Percentiles rank a stretch among this genome's conserved stretches.
Evolutionary conservation across 2,113 vertebrate genomes (phyloP).

Genomic region (Galbula dea): DNA sequence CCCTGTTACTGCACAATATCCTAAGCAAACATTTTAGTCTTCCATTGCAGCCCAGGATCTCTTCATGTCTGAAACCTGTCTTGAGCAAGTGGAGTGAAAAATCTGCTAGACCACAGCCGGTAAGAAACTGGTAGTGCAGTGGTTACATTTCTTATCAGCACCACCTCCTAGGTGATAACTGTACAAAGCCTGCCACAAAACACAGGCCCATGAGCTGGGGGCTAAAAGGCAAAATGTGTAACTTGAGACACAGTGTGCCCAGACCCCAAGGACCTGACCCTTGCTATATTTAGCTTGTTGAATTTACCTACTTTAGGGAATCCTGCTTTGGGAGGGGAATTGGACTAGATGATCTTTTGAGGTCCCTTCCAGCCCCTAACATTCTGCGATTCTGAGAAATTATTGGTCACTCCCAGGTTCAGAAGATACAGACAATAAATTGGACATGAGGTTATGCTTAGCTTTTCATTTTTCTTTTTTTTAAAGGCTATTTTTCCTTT

Average conservation of each 20-base stretch:
- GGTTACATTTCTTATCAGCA: not conserved
- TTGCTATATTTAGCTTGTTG: not conserved
- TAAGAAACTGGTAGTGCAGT: not conserved
- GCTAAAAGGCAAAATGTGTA: not conserved
- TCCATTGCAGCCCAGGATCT: not conserved
- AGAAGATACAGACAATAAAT: conserved; percentile 1
- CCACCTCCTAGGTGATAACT: not conserved
- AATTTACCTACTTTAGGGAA: too few relatives aligned
- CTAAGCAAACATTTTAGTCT: not conserved
- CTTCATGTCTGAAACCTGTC: not conserved
- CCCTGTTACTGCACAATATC: not conserved
- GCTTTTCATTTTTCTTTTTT: not conserved
- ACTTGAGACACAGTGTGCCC: not conserved
- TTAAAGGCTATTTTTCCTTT: not conserved
- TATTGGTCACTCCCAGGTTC: not conserved
- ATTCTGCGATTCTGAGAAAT: too few relatives aligned
- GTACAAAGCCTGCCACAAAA: not conserved
- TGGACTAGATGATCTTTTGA: too few relatives aligned
- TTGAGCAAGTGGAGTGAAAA: not conserved
- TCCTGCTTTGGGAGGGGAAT: too few relatives aligned
- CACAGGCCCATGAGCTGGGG: not conserved
- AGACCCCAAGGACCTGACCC: not conserved
- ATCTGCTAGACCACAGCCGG: not conserved
- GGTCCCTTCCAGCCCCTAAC: too few relatives aligned
- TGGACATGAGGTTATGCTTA: not conserved